These are phyloP conservation scores for Thecocarcelia acutangulata DNA, from an alignment of 2,888 invertebrate genomes.

Conservation along the genomic window DNA sequence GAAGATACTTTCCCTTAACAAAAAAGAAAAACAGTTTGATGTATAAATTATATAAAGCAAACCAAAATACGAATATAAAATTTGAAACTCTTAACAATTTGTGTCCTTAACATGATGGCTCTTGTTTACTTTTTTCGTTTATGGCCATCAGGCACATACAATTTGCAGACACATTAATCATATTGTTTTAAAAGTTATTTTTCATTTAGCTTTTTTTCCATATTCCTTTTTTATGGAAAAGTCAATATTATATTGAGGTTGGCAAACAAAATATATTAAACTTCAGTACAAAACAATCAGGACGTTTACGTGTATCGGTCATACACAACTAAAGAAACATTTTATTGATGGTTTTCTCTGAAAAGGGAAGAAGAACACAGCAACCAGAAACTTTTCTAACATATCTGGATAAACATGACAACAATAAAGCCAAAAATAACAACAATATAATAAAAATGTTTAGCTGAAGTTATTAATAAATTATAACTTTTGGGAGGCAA, in stretches of 20 bases:
- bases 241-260: slow-evolving; percentile 61
- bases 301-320: neutral
- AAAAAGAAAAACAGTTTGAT: slow-evolving; percentile 15
- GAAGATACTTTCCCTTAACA: slow-evolving; percentile 1
- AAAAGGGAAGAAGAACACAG: neutral
- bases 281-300: slow-evolving; percentile 7
- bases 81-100: slow-evolving; percentile 57
- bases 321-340: slow-evolving; percentile 30
- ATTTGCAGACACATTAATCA: slow-evolving; percentile 70
- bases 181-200: slow-evolving; percentile 51
- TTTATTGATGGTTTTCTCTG: slow-evolving; percentile 48
- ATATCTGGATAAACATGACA: slow-evolving; percentile 56
- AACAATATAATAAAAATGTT: slow-evolving; percentile 40
- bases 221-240: slow-evolving; percentile 37
- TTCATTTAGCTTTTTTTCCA: slow-evolving; percentile 8
- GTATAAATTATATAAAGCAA: slow-evolving; percentile 39
- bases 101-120: slow-evolving; percentile 47
- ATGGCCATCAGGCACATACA: slow-evolving; percentile 53
- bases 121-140: slow-evolving; percentile 26
- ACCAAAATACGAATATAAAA: slow-evolving; percentile 38
- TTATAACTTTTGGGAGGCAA: slow-evolving; percentile 1
- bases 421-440: slow-evolving; percentile 35
- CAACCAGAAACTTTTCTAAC: slow-evolving; percentile 56
- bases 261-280: slow-evolving; percentile 19
- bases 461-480: slow-evolving; percentile 36